Conservation (phyloP, 2,113 vertebrate species). For the Orientallactaga bullata region DNA sequence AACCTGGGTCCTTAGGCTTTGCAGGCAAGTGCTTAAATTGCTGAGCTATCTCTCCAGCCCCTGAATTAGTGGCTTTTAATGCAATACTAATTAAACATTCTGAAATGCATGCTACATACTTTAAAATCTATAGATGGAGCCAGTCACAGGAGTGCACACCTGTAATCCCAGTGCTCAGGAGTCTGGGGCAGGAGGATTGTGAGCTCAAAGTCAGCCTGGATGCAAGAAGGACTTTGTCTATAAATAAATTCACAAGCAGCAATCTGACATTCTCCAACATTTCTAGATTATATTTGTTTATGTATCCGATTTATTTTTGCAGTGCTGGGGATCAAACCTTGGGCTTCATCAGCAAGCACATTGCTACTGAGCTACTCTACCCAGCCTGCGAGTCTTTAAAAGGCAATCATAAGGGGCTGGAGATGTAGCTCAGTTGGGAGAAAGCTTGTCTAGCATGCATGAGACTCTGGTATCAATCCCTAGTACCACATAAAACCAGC, state of each 20-base stretch:
- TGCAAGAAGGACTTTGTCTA: background rate
- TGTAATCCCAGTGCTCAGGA: background rate
- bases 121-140: slow-evolving; percentile 17
- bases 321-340: background rate
- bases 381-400: background rate
- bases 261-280: no score
- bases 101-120: slow-evolving; percentile 2
- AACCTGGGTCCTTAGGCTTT: no score
- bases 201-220: no score
- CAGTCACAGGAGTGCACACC: background rate
- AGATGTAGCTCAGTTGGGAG: no score
- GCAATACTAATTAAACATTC: slow-evolving; percentile 40
- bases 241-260: background rate
- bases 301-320: background rate
- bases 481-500: background rate
- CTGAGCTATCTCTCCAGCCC: no score
- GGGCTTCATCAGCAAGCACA: background rate
- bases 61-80: slow-evolving; percentile 26
- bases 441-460: background rate
- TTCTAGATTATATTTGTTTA: background rate
- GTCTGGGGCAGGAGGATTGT: background rate
- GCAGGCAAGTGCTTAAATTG: no score
- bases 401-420: background rate
- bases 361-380: background rate
- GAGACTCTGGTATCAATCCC: background rate